Conservation (phyloP, 2,113 vertebrate species). For the Triplophysa rosa region DNA sequence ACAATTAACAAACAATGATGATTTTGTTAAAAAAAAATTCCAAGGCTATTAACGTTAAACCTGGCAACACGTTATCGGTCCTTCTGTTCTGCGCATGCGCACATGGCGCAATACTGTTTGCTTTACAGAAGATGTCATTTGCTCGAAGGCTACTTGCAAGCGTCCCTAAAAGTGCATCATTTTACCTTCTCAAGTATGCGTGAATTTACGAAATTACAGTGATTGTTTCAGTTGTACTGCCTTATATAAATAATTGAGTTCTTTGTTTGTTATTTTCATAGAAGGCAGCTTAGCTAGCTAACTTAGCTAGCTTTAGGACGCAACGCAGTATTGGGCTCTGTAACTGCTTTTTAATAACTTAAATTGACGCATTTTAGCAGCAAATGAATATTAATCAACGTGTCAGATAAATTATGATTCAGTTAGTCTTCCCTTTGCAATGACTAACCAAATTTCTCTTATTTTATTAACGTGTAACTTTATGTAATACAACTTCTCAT, state of each 20-base stretch:
- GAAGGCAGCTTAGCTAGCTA: not conserved
- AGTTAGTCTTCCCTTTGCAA: not conserved
- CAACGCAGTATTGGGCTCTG: not conserved
- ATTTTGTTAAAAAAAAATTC: too few species aligned
- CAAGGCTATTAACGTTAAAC: not conserved
- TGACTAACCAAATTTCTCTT: not conserved
- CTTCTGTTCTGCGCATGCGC: not conserved
- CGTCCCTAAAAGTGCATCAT: constrained; percentile 59
- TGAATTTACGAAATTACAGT: not conserved
- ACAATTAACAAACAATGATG: too few species aligned
- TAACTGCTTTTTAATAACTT: not conserved
- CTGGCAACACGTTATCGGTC: constrained; percentile 7
- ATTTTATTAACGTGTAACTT: too few species aligned
- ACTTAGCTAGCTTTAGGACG: not conserved
- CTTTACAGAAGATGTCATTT: constrained; percentile 69
- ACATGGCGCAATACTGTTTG: not conserved
- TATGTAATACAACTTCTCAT: too few species aligned
- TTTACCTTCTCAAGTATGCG: constrained; percentile 45
- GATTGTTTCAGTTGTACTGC: not conserved
- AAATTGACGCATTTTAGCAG: not conserved
- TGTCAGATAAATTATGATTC: not conserved
- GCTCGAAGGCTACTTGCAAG: constrained; percentile 51
- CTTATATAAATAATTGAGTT: not conserved
- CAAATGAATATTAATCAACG: not conserved
- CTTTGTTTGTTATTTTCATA: not conserved